phyloP scores from a whole-genome alignment of 2,888 invertebrate species.

The Parthenolecanium corni region DNA sequence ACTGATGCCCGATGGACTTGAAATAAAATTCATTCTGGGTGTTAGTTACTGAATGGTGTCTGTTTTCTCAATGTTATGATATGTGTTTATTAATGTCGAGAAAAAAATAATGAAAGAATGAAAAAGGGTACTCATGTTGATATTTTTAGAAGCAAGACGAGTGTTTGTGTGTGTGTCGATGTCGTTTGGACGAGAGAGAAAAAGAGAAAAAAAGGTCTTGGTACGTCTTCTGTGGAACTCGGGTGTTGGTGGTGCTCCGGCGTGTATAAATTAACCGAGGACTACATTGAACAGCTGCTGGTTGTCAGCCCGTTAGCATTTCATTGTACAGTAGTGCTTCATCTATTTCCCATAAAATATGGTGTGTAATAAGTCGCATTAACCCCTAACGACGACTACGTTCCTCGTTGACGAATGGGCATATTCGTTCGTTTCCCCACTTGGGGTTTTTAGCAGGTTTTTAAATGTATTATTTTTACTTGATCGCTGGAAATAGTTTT shows the following conservation, averaged over 20 bases:
- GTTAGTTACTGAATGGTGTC: no score
- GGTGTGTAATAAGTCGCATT: constrained; percentile 8
- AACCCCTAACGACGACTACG: background rate
- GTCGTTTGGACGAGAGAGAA: background rate
- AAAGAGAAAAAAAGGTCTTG: constrained; percentile 5
- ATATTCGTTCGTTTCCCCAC: constrained; percentile 8
- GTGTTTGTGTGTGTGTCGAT: background rate
- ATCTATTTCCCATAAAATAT: constrained; percentile 19
- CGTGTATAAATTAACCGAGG: background rate
- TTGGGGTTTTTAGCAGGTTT: background rate
- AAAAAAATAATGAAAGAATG: no score
- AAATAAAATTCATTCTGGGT: no score
- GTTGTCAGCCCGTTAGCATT: constrained; percentile 19
- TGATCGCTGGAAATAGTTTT: background rate
- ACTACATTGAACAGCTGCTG: constrained; percentile 18
- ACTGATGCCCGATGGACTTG: no score
- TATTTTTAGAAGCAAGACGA: constrained; percentile 9
- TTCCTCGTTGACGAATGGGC: background rate
- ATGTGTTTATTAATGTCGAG: no score
- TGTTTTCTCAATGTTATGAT: no score
- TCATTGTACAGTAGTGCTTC: constrained; percentile 12
- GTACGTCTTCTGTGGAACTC: constrained; percentile 7
- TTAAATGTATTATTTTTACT: background rate
- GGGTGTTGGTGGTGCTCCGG: background rate
- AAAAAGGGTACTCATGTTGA: constrained; percentile 7